These are phyloP conservation scores for Caenorhabditis inopinata DNA, from an alignment of 1,140 invertebrate genomes.

Conservation along the genomic window DNA sequence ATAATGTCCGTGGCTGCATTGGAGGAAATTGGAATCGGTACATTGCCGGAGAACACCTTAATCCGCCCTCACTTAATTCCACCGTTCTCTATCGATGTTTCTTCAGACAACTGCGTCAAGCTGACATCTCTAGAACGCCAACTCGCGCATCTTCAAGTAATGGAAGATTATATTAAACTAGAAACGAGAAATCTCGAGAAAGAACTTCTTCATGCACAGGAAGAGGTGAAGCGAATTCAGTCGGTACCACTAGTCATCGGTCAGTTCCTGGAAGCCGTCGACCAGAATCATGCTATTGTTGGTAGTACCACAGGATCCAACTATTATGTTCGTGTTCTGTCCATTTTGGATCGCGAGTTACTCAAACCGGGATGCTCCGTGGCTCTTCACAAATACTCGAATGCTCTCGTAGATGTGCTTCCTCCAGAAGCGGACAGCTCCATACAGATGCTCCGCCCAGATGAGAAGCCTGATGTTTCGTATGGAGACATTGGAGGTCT, in stretches of 20 bases:
- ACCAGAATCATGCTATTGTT: slow-evolving; percentile 94
- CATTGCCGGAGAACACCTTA: neutral
- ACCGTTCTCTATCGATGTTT: neutral
- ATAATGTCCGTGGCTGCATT: neutral
- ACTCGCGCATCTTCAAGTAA: slow-evolving; percentile 92
- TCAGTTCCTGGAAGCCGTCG: slow-evolving; percentile 94
- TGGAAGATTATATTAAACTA: slow-evolving; percentile 98
- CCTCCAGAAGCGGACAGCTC: slow-evolving; percentile 96
- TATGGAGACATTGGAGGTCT: slow-evolving; percentile 98
- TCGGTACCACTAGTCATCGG: slow-evolving; percentile 95
- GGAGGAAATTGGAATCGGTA: neutral
- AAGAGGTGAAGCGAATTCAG: slow-evolving; percentile 88
- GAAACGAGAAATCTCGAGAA: slow-evolving; percentile 96
- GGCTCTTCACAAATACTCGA: slow-evolving; percentile 94
- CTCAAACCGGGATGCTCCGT: slow-evolving; percentile 92
- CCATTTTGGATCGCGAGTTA: slow-evolving; percentile 89
- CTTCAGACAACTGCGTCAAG: neutral
- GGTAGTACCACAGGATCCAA: slow-evolving; percentile 84
- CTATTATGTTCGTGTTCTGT: slow-evolving; percentile 93
- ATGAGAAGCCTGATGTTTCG: slow-evolving; percentile 96
- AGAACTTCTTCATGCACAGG: slow-evolving; percentile 93
- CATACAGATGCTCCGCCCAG: slow-evolving; percentile 88
- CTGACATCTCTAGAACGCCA: slow-evolving; percentile 77
- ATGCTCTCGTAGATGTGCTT: slow-evolving; percentile 92
- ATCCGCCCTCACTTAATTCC: neutral